phyloP scores from a whole-genome alignment of 2,888 invertebrate species.

The Drosophila melanocephala region DNA sequence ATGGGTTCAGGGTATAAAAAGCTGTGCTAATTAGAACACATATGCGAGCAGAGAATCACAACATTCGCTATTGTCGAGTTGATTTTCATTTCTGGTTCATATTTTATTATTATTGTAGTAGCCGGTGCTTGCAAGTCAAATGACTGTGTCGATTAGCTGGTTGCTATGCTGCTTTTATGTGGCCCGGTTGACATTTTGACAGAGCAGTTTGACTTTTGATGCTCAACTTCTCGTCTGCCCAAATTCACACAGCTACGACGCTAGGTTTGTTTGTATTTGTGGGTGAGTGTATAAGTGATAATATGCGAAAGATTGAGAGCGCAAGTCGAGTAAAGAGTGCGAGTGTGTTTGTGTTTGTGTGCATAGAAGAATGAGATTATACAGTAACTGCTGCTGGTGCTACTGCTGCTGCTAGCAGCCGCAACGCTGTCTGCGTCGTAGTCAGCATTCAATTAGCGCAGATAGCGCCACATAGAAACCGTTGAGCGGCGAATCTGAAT shows the following conservation, averaged over 20 bases:
- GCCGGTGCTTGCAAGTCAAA: conserved; percentile 26
- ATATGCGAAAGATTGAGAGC: conserved; percentile 27
- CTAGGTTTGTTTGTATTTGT: neutral
- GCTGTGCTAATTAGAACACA: neutral
- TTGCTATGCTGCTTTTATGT: conserved; percentile 2
- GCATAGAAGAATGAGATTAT: neutral
- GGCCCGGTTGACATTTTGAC: conserved; percentile 25
- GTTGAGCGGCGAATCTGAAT: conserved; percentile 32
- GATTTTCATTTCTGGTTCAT: neutral
- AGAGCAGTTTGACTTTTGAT: conserved; percentile 42
- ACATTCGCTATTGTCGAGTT: neutral
- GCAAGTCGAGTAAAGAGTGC: conserved; percentile 9
- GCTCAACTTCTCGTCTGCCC: conserved; percentile 14
- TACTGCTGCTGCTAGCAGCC: conserved; percentile 2
- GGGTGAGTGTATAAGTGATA: conserved; percentile 27
- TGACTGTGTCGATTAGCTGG: conserved; percentile 8
- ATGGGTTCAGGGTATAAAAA: neutral
- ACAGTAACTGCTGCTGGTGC: neutral
- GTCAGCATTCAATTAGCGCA: conserved; percentile 46
- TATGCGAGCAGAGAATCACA: neutral
- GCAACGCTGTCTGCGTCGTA: conserved; percentile 12
- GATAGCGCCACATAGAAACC: conserved; percentile 46
- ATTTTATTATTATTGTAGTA: neutral
- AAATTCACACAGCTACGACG: conserved; percentile 11
- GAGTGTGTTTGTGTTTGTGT: neutral